phyloP scores from a whole-genome alignment of 2,113 vertebrate species.

The Oxyura jamaicensis region DNA sequence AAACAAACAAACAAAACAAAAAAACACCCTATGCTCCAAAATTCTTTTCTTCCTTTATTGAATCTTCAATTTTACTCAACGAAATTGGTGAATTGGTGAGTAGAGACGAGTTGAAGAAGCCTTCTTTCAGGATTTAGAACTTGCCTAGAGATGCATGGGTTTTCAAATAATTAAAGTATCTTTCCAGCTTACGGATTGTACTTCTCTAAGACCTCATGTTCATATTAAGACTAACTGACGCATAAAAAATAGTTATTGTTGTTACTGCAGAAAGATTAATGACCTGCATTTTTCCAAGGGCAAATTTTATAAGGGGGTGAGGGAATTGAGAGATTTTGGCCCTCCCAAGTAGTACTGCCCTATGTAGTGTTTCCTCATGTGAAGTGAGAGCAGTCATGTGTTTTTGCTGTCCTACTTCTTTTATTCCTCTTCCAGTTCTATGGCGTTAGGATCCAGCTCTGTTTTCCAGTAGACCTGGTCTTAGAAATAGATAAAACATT shows the following conservation, averaged over 20 bases:
- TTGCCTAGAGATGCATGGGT: not conserved
- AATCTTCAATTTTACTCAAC: not conserved
- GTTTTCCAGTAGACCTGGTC: not conserved
- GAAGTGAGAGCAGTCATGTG: not conserved
- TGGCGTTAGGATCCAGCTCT: not conserved
- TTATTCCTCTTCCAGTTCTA: not conserved
- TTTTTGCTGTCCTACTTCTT: not conserved
- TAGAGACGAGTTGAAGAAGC: not conserved
- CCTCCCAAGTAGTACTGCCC: rapidly evolving
- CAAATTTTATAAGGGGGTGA: not conserved
- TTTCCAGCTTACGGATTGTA: not conserved
- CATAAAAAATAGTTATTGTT: not conserved
- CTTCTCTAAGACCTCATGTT: not conserved
- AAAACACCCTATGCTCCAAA: not conserved
- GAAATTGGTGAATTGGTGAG: not conserved
- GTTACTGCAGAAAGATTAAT: not conserved
- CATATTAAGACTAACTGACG: not conserved
- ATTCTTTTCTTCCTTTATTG: not conserved
- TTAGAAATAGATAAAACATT: not conserved
- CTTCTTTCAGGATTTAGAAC: not conserved
- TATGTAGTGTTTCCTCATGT: not conserved
- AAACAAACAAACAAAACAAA: no score
- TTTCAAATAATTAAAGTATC: not conserved
- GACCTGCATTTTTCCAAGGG: not conserved
- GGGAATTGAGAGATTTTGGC: not conserved